phyloP scores from a whole-genome alignment of 2,113 vertebrate species.

The Nansenia antarctica region DNA sequence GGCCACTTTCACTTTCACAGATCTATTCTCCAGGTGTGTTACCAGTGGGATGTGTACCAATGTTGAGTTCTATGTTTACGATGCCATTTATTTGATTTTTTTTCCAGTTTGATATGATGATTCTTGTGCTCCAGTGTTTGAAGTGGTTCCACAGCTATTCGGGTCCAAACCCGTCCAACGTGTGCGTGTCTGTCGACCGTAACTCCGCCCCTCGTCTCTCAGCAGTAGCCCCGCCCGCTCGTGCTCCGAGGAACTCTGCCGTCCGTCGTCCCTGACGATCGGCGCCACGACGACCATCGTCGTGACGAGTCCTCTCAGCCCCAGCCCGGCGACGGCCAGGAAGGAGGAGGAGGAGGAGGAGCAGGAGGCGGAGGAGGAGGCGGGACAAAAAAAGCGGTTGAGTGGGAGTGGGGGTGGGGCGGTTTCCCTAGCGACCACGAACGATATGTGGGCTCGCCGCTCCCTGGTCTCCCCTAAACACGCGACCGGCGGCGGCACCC shows the following conservation, averaged over 20 bases:
- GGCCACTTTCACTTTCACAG: too few species aligned
- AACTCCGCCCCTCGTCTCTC: conserved; percentile 62
- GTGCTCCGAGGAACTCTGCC: conserved; percentile 64
- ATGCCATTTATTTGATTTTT: too few species aligned
- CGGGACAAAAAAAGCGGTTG: too few species aligned
- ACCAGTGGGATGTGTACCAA: too few species aligned
- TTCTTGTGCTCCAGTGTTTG: too few species aligned
- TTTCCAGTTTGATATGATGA: too few species aligned
- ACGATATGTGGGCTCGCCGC: conserved; percentile 68
- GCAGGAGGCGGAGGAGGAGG: conserved; percentile 43
- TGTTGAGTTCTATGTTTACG: too few species aligned
- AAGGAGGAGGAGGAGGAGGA: conserved; percentile 39
- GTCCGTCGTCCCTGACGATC: conserved; percentile 46
- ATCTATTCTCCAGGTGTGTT: too few species aligned
- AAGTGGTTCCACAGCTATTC: too few species aligned
- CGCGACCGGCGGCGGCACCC: conserved; percentile 10
- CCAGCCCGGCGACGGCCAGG: conserved; percentile 47
- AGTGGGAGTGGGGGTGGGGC: conserved; percentile 45
- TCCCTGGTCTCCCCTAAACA: conserved; percentile 64
- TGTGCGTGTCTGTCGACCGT: too few species aligned
- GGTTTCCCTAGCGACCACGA: conserved; percentile 14
- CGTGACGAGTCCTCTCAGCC: conserved; percentile 53
- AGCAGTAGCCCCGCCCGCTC: conserved; percentile 67
- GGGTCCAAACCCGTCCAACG: too few species aligned
- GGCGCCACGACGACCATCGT: conserved; percentile 35